Evolutionary conservation across 2,113 vertebrate species (phyloP).

Genomic region (Chloroceryle aenea): DNA sequence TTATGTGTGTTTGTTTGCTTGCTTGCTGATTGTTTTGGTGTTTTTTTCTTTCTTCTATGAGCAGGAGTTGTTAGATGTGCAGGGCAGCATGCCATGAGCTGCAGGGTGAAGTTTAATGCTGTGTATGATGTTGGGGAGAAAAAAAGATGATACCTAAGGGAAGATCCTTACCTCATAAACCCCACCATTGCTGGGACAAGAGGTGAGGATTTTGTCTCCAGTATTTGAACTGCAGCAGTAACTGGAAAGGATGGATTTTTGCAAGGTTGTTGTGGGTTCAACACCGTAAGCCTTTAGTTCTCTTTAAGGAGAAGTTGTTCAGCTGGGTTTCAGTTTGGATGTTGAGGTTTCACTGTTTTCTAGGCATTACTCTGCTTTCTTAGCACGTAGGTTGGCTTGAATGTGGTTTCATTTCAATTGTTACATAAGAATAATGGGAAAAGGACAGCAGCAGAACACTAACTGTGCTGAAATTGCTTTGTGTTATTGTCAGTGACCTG

Average conservation of each 20-base stretch:
- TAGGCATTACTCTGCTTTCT: accelerated
- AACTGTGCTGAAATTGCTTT: background rate
- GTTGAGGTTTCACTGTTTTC: background rate
- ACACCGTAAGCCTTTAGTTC: background rate
- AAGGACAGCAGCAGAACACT: background rate
- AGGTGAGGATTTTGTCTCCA: background rate
- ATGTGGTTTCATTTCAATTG: background rate
- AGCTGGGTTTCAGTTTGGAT: background rate
- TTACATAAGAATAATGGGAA: accelerated
- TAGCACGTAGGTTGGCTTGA: background rate
- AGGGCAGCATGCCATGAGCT: background rate
- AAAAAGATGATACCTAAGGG: background rate
- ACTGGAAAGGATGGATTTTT: background rate
- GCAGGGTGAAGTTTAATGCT: background rate
- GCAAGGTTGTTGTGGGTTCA: background rate
- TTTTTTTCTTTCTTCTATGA: background rate
- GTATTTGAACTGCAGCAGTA: background rate
- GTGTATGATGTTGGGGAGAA: background rate
- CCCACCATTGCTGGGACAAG: background rate
- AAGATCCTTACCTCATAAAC: background rate
- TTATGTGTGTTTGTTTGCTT: background rate
- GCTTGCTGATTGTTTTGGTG: no score
- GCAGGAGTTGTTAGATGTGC: background rate
- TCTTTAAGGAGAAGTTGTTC: background rate
- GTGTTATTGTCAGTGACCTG: background rate